Percentiles rank a stretch among this genome's conserved stretches.
Conservation (phyloP, 2,797 vertebrate species). For the Squalus acanthias region DNA sequence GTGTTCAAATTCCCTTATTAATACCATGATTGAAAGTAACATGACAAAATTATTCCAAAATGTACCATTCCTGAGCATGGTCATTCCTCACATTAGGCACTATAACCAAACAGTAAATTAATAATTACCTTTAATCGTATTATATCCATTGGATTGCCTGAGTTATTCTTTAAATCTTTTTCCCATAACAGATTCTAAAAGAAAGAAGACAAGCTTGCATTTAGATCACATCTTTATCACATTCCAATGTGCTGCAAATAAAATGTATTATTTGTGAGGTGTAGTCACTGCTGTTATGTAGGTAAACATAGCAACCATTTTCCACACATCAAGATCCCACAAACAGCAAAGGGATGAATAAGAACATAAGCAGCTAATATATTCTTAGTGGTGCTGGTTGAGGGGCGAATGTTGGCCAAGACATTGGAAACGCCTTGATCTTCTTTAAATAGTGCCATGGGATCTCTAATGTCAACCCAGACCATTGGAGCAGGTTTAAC, state of each 20-base stretch:
- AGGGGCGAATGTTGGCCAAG: background rate
- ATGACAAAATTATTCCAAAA: background rate
- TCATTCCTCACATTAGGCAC: no score
- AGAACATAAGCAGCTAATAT: background rate
- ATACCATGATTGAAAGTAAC: background rate
- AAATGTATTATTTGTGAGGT: background rate
- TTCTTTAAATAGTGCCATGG: background rate
- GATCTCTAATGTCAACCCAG: background rate
- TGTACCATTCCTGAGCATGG: background rate
- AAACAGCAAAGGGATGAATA: background rate
- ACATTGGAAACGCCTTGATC: background rate
- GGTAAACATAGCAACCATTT: background rate
- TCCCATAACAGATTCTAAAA: conserved; percentile 89
- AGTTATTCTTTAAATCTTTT: conserved; percentile 75
- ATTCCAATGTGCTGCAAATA: background rate
- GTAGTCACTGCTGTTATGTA: background rate
- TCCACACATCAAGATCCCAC: background rate
- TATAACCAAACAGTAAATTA: background rate
- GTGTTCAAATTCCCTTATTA: background rate
- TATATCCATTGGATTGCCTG: conserved; percentile 71
- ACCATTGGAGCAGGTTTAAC: background rate
- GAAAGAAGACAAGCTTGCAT: conserved; percentile 28
- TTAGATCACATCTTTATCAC: background rate
- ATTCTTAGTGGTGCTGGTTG: background rate
- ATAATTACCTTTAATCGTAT: conserved; percentile 79